Conservation (phyloP, 2,888 invertebrate genomes). For the Chydorus sphaericus region DNA sequence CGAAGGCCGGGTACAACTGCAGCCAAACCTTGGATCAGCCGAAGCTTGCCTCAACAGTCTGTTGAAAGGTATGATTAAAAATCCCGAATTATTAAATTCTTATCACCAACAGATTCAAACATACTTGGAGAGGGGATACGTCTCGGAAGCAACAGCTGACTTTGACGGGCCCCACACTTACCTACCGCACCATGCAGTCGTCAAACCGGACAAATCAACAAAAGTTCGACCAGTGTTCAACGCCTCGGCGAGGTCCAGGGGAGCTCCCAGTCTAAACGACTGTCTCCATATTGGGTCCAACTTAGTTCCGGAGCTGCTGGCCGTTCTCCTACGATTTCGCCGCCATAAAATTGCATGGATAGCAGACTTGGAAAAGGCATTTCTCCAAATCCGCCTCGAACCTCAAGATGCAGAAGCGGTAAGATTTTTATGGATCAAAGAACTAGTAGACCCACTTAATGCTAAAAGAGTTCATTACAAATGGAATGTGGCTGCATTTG, state of each 20-base stretch:
- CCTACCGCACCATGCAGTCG: neutral
- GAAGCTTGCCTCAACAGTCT: neutral
- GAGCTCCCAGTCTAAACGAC: neutral
- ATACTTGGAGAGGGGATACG: too few relatives aligned
- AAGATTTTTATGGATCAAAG: slow-evolving; percentile 2
- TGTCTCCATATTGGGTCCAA: neutral
- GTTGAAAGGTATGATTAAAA: neutral
- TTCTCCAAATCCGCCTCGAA: neutral
- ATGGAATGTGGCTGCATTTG: neutral
- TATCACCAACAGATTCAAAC: neutral
- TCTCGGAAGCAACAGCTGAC: too few relatives aligned
- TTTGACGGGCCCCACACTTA: too few relatives aligned
- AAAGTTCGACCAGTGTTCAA: neutral
- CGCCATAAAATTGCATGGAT: neutral
- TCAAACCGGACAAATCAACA: neutral
- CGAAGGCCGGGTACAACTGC: too few relatives aligned
- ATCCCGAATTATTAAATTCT: neutral
- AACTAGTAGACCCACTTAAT: neutral
- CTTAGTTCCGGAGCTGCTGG: neutral
- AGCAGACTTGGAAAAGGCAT: slow-evolving; percentile 3
- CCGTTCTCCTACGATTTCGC: neutral
- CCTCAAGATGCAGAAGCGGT: neutral
- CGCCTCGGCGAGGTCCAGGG: neutral
- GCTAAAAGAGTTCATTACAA: neutral
- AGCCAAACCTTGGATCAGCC: neutral